Base-by-base conservation (phyloP, 2,888 invertebrate species). In the Apotomis capreana region DNA sequence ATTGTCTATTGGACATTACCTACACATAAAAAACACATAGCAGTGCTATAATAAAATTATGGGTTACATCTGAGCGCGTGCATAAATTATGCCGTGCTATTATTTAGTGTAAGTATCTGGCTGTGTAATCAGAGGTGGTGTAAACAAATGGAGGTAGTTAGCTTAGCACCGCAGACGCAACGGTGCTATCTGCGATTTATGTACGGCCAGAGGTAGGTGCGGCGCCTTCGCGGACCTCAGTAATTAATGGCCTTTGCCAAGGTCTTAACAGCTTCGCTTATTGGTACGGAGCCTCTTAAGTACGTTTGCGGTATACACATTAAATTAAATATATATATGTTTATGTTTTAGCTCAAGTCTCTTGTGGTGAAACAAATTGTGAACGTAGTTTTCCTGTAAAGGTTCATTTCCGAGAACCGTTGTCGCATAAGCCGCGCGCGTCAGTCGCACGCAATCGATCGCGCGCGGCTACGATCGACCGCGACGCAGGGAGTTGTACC, bases 91-190 rank as follows among this genome's bases (percentile, higher is more conserved):
- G 59, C 40, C 40, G 15, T n/a, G 67, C 61, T 76, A 76, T 77
- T 78, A 76, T 77, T 75, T 70, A 70, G 68, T 78, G 79, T 79
- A 78, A 81, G 79, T 84, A 81, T 82, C 81, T 82, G 81, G 82
- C 80, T 77, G 78, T 84, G 86, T 90, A 91, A 90, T 90, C 88
- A 88, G 88, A 87, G 87, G 84, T 83, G 85, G 81, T 83, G 85
- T 82, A 88, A 91, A 92, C 86, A 90, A 91, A 92, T 91, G 89
- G 87, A 76, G 81, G 89, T 89, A 90, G 90, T 92, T 91, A 91
- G 86, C 84, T 81, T 84, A 84, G 84, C 83, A 84, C 92, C 91
- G 86, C 90, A 89, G 89, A 88, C 68, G 72, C 74, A 74, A 72
- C 89, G 90, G 89, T 87, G 88, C 88, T 91, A 87, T 83, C 84